phyloP scores from a whole-genome alignment of 2,888 invertebrate species.

The Troglohyphantes excavatus region DNA sequence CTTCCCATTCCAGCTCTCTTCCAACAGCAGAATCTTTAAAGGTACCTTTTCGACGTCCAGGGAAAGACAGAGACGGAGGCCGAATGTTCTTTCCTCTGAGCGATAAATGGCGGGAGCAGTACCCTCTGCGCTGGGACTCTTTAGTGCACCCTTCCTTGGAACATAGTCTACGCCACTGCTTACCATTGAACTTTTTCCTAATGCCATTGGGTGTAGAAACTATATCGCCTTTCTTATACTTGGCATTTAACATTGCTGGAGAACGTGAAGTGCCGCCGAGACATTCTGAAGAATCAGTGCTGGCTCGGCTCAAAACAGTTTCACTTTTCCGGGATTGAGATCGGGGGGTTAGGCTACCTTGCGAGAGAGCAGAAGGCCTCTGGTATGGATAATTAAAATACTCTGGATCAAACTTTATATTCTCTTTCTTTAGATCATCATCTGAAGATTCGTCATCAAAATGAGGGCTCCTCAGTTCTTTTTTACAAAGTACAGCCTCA shows the following conservation, averaged over 20 bases:
- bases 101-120: conserved; percentile 97
- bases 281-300: conserved; percentile 86
- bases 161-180: conserved; percentile 99
- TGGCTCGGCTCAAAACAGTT: conserved; percentile 90
- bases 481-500: conserved; percentile 65
- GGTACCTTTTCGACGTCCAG: conserved; percentile 82
- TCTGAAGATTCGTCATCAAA: conserved; percentile 84
- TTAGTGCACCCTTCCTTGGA: conserved; percentile 97
- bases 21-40: conserved; percentile 82
- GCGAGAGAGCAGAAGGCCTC: conserved; percentile 68
- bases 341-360: conserved; percentile 68
- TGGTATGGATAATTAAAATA: conserved; percentile 72
- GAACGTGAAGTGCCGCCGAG: conserved; percentile 85
- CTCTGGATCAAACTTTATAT: conserved; percentile 86
- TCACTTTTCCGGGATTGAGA: conserved; percentile 72
- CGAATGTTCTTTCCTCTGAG: conserved; percentile 88
- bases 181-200: conserved; percentile 99
- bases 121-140: conserved; percentile 98
- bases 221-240: conserved; percentile 98
- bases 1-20: conserved; percentile 89
- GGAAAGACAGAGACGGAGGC: conserved; percentile 77
- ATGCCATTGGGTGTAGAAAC: conserved; percentile 97
- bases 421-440: conserved; percentile 92
- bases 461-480: conserved; percentile 64
- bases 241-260: conserved; percentile 96